A percentile compares a stretch with the other conserved stretches of the same genome.
These are phyloP conservation scores for Cristatella mucedo DNA, from an alignment of 2,888 invertebrate genomes.

Conservation along the genomic window DNA sequence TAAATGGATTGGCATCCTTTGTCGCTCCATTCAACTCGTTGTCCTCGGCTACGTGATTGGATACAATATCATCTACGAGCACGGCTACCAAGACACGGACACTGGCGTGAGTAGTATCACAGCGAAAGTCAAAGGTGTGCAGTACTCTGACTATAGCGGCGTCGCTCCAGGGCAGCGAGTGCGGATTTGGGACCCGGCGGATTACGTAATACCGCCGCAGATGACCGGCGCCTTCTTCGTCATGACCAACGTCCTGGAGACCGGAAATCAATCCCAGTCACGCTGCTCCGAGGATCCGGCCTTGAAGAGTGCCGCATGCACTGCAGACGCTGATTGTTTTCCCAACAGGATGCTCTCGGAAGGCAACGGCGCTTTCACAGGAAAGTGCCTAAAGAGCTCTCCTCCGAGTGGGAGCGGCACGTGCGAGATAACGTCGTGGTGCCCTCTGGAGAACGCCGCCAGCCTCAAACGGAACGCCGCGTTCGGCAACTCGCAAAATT, in stretches of 20 bases:
- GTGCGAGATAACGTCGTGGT: not conserved
- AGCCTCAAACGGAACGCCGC: conserved; percentile 10
- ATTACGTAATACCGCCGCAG: conserved; percentile 10
- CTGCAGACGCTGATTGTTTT: too few relatives aligned
- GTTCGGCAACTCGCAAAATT: too few relatives aligned
- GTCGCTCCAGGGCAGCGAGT: too few relatives aligned
- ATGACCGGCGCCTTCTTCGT: conserved; percentile 11
- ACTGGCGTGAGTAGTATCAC: conserved; percentile 15
- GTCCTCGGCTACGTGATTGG: conserved; percentile 40
- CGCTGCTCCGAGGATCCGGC: too few relatives aligned
- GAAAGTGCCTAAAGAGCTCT: too few relatives aligned
- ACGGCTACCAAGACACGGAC: conserved; percentile 42
- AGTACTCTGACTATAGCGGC: conserved; percentile 10
- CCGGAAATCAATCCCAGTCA: conserved; percentile 11
- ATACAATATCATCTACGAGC: conserved; percentile 35
- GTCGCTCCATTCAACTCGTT: conserved; percentile 37
- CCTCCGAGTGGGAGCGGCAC: too few relatives aligned
- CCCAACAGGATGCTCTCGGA: too few relatives aligned
- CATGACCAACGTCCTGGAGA: conserved; percentile 12
- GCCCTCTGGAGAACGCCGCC: conserved; percentile 5
- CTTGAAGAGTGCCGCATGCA: too few relatives aligned
- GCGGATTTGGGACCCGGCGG: conserved; percentile 12
- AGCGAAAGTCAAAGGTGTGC: conserved; percentile 7
- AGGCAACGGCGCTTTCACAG: too few relatives aligned
- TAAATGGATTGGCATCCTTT: conserved; percentile 39